phyloP scores from a whole-genome alignment of 1,140 invertebrate species.

The Heliconius melpomene region DNA sequence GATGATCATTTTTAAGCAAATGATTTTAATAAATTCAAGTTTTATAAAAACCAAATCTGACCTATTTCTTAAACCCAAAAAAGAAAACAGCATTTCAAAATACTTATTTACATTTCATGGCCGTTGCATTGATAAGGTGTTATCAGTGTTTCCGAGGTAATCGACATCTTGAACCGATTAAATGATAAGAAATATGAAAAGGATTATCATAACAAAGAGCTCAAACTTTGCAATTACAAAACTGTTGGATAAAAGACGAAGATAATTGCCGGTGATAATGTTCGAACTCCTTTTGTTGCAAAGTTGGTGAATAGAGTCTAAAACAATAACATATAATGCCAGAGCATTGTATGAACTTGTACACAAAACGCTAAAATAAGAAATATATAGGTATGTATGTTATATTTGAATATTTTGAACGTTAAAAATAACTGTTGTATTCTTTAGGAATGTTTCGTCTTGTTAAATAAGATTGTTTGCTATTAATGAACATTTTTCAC shows the following conservation, averaged over 20 bases:
- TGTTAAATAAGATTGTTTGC: background rate
- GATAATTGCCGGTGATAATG: background rate
- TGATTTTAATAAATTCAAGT: too few species aligned
- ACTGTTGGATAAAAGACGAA: background rate
- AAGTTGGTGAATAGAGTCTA: background rate
- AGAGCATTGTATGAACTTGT: background rate
- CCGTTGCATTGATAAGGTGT: slow-evolving; percentile 17
- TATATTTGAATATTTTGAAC: background rate
- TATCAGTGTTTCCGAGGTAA: slow-evolving; percentile 18
- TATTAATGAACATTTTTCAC: background rate
- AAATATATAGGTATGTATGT: background rate
- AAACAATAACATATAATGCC: background rate
- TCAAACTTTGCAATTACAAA: background rate
- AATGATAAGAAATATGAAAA: background rate
- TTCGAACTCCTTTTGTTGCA: background rate
- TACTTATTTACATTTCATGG: slow-evolving; percentile 11
- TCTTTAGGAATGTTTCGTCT: background rate
- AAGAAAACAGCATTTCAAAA: background rate
- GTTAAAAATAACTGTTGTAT: background rate
- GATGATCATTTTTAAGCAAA: too few species aligned
- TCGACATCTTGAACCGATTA: slow-evolving; percentile 19
- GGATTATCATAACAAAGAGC: background rate
- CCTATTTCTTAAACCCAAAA: background rate
- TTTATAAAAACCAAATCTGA: background rate
- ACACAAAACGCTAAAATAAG: background rate